Base-by-base conservation (phyloP, 2,888 invertebrate species). In the Temnothorax ravouxi region DNA sequence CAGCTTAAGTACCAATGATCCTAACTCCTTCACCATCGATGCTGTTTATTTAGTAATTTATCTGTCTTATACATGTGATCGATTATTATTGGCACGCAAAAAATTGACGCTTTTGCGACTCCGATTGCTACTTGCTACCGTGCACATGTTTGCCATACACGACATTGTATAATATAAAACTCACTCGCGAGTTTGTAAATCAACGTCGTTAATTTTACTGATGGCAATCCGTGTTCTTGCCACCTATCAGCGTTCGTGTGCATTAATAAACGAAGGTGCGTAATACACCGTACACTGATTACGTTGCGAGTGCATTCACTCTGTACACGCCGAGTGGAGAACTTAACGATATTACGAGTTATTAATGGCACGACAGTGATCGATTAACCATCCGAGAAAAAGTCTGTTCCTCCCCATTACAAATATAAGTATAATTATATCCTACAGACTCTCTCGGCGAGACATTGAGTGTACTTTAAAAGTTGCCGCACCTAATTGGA, bases 321-420 rank as follows among this genome's bases (percentile, higher is more conserved):
- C 38, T 64, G 25, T 66, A 47, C 41, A 18, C 61, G 84, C 44
- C 21, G 50, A 38, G 34, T n/a, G 15, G 38, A 74, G 62, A 67
- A 79, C 80, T 77, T 84, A 59, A 75, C 88, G 85, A 85, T 59
- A 75, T 64, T 64, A 67, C 81, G 59, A 56, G 71, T 86, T 85
- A 86, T 85, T 86, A 86, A 71, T 74, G 75, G 56, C 18, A 44
- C 61, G 82, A 87, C 79, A 66, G 59, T 84, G 84, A 89, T 89
- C 87, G 88, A 89, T 88, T 86, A 76, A 74, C 61, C 52, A 21
- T 25, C 34, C 29, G 34, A 81, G 47, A 64, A 74, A 75, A 84
- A 85, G 81, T 66, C 18, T 66, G 76, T 82, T 84, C 50, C 50
- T 56, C 47, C 74, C 47, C 44, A 75, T 69, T 81, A 83, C 77